Base-by-base conservation (phyloP, 1,140 invertebrate genomes). In the Coelopa frigida region DNA sequence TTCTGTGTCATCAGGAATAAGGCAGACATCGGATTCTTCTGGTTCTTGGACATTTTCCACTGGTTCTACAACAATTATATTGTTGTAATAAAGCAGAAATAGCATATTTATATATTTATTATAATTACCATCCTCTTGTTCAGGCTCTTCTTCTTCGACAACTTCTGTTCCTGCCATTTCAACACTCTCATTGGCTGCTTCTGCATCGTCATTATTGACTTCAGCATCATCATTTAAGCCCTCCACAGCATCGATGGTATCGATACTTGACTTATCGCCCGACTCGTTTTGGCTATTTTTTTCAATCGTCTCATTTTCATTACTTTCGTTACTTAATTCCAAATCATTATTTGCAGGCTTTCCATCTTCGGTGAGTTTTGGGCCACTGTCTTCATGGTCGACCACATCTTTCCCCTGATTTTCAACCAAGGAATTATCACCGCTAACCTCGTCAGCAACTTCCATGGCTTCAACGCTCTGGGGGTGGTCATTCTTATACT, bases 1-100 rank as follows among this genome's bases (percentile, higher is more conserved):
- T 57, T 81, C 77, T 0, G 75, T 77, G 37, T 67, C 62, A 32
- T 67, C 64, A 8, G 64, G 64, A 42, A 68, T 67, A 5, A 68
- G 59, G 17, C 64, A 68, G 41, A 68, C 61, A 44, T 68, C 64
- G 0, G 63, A 67, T 40, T 67, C 63, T 36, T 67, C 63, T 0
- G 62, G 63, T 31, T 67, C 63, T 32, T 67, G 42, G 0, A 67
- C 63, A 46, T 66, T 66, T 18, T 67, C 63, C 12, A 66, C 63
- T 8, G 60, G 59, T 22, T 61, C 58, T 20, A 47, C 6, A 44
- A 32, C 4, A 27, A 37, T 40, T 10, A 31, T 11, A 12, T 46
- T 17, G 47, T 43, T 37, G 37, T 23, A 11, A 32, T 4, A 14
- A n/a, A 40, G 21, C n/a, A 37, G 2, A 46, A 38, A n/a, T n/a